Evolutionary conservation across 2,113 vertebrate species (phyloP).

Genomic region (Tupaia tana): DNA sequence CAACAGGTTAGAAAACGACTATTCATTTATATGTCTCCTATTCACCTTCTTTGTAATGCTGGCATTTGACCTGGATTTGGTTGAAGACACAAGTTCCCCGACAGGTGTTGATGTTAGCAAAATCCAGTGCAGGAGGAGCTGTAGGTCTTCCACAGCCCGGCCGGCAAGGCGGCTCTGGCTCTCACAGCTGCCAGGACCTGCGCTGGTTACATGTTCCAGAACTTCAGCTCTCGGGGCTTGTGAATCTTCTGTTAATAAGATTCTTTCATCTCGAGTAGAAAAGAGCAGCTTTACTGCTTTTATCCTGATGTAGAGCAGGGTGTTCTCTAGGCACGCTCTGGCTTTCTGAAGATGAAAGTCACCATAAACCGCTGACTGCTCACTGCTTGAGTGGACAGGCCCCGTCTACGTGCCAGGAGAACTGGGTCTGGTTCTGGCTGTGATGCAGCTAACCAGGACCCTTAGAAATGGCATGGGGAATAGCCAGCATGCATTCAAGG

Average conservation of each 20-base stretch:
- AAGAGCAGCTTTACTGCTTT: neutral
- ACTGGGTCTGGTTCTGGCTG: neutral
- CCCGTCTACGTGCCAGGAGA: neutral
- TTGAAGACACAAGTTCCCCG: neutral
- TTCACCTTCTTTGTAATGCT: neutral
- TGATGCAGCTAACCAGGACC: neutral
- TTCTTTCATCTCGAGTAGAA: neutral
- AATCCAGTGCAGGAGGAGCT: rapidly evolving
- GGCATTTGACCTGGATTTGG: neutral
- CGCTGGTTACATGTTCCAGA: neutral
- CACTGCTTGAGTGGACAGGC: neutral
- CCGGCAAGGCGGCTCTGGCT: neutral
- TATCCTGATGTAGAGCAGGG: neutral
- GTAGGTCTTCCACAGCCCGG: neutral
- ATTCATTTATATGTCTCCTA: neutral
- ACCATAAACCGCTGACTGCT: rapidly evolving
- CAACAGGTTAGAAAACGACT: slow-evolving; percentile 63
- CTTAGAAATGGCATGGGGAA: neutral
- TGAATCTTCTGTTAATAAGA: neutral
- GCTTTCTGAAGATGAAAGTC: neutral
- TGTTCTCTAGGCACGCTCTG: neutral
- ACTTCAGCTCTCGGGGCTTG: rapidly evolving
- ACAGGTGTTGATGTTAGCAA: neutral
- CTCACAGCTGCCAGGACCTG: neutral
- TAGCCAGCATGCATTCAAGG: neutral